Evolutionary conservation across 2,888 invertebrate genomes (phyloP), one percentile per base, ranked within the genome.

Genomic region (Oscheius sp.): DNA sequence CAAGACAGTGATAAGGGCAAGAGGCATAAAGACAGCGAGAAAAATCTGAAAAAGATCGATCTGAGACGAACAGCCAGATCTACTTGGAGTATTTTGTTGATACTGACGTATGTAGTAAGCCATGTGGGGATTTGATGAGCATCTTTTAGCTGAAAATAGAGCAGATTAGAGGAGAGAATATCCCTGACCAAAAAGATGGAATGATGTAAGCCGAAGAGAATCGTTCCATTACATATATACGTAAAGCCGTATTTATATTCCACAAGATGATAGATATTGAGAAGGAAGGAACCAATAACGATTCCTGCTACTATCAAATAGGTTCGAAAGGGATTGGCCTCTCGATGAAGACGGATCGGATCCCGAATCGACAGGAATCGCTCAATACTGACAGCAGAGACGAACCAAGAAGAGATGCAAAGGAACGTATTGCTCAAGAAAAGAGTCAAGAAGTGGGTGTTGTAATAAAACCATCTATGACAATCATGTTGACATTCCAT

Each of bases 371-470:
- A 44, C 44, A 65, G 44, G 32, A 54, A 65, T 41, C 65, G 45
- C 17, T 67, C 67, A 17, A 67, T 59, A 14, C 59, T 59, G 45
- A 67, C 49, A 2, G 59, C 57, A 8, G 67, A 59, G n/a, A 67
- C 67, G 28, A 67, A 49, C 67, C 67, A 67, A 1, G 67, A 67
- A 8, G 67, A 67, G 9, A 67, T 57, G 20, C 67, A 59, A 3
- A 67, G 49, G 33, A 67, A 67, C 1, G 38, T 50, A 38, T 67
- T 67, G 28, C 30, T 50, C 17, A 59, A 28, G 26, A 26, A 59
- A 26, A 67, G 33, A 8, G 38, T 59, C 3, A 67, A 28, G 12
- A 59, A 49, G 20, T 67, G 67, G 14, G 59, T 59, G 12, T 47
- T 38, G 32, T 66, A 66, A 20, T 54, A 66, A 56, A 66, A 56